These are phyloP conservation scores for Pemphredon lugubris DNA, from an alignment of 2,888 invertebrate species.

Conservation along the genomic window DNA sequence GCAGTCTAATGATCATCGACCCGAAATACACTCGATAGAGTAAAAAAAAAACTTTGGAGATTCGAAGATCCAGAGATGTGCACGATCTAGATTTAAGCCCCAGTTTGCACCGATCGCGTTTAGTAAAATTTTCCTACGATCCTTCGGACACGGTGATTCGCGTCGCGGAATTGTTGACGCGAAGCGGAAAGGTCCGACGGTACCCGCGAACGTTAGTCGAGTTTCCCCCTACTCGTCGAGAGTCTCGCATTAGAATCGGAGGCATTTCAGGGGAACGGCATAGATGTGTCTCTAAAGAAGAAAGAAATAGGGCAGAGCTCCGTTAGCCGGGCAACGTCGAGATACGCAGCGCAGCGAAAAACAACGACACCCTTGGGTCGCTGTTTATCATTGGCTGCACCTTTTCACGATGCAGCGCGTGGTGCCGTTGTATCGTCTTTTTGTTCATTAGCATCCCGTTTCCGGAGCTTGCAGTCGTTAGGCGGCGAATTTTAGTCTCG, in stretches of 20 bases:
- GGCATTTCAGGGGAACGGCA: constrained; percentile 15
- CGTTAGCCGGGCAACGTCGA: constrained; percentile 31
- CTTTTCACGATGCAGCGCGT: constrained; percentile 63
- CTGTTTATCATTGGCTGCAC: constrained; percentile 73
- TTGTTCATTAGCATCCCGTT: constrained; percentile 66
- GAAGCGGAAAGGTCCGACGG: no score
- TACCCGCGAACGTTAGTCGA: no score
- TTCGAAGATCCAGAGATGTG: no score
- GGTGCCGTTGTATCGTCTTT: constrained; percentile 57
- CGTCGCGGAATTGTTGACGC: no score
- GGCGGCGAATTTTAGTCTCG: constrained; percentile 10
- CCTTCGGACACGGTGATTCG: no score
- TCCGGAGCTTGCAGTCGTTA: constrained; percentile 15
- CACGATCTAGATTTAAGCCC: no score
- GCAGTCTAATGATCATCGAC: no score
- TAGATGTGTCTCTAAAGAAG: constrained; percentile 30
- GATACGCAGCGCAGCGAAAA: constrained; percentile 27
- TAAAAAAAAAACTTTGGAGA: no score
- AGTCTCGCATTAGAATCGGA: constrained; percentile 32
- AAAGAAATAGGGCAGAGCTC: constrained; percentile 39
- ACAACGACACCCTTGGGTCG: constrained; percentile 64
- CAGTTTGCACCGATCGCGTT: no score
- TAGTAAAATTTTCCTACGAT: no score
- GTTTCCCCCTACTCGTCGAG: no score
- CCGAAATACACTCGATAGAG: no score